A percentile compares a stretch with the other conserved stretches of the same genome.
Conservation (phyloP, 2,113 vertebrate species). For the Oreochromis niloticus region DNA sequence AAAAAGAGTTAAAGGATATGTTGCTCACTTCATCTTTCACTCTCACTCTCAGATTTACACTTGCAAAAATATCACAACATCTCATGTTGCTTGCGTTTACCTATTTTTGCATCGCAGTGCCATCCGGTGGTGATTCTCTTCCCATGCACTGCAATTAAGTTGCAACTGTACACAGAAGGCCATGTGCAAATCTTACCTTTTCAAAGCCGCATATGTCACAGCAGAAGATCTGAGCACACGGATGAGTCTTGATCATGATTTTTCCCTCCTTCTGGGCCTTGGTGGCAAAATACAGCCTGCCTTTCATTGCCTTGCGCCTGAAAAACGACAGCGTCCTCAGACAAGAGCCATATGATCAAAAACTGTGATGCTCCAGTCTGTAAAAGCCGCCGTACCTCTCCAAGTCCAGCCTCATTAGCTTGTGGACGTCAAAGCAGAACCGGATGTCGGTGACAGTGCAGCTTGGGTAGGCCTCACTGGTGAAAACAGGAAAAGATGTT, state of each 20-base stretch:
- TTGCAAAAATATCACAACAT: neutral
- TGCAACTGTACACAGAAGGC: neutral
- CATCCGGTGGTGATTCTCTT: slow-evolving; percentile 60
- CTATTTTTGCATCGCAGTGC: slow-evolving; percentile 58
- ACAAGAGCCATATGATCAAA: neutral
- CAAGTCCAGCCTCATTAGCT: slow-evolving; percentile 85
- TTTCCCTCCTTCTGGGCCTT: slow-evolving; percentile 88
- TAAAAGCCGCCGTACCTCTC: slow-evolving; percentile 77
- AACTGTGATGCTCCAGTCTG: neutral
- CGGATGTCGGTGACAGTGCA: slow-evolving; percentile 89
- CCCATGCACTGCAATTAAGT: slow-evolving; percentile 5
- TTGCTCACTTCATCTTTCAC: neutral
- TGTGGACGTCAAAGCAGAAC: slow-evolving; percentile 88
- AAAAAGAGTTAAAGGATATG: neutral
- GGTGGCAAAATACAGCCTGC: slow-evolving; percentile 87
- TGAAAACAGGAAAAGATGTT: slow-evolving; percentile 1
- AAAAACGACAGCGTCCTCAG: neutral
- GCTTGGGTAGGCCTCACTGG: slow-evolving; percentile 93
- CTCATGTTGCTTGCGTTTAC: neutral
- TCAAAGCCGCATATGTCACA: slow-evolving; percentile 88
- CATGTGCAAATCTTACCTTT: slow-evolving; percentile 70
- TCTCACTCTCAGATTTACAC: neutral
- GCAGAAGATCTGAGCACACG: slow-evolving; percentile 87
- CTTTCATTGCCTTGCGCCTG: slow-evolving; percentile 95
- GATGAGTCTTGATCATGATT: slow-evolving; percentile 90